Percentiles rank a stretch among this genome's conserved stretches.
Evolutionary conservation across 2,797 vertebrate species (phyloP).

Genomic region (Epinephelus coioides): DNA sequence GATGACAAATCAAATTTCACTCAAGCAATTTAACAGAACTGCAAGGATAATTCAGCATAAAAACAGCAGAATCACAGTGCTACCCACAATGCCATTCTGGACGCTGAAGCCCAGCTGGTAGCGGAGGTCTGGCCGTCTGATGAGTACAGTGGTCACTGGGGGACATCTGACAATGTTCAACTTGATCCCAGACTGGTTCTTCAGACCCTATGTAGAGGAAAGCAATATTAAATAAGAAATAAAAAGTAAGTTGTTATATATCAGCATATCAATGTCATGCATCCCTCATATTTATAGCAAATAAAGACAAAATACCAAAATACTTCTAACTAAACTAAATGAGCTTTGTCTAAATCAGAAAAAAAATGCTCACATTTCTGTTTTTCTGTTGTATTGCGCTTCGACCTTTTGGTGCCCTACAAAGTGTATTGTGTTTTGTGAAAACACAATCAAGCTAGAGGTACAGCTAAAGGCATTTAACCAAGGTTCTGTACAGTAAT

Average conservation of each 20-base stretch:
- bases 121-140: slow-evolving; percentile 94
- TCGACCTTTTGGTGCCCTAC: background rate
- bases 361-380: background rate
- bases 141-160: slow-evolving; percentile 96
- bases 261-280: background rate
- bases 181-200: slow-evolving; percentile 94
- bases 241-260: too few relatives aligned
- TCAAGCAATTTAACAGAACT: background rate
- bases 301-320: background rate
- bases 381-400: background rate
- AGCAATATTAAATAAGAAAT: background rate
- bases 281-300: background rate
- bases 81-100: slow-evolving; percentile 97
- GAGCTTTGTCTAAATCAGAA: background rate
- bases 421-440: background rate
- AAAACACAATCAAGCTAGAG: background rate
- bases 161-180: slow-evolving; percentile 97
- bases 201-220: slow-evolving; percentile 88
- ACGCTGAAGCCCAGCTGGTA: slow-evolving; percentile 98
- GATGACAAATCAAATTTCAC: background rate
- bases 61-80: background rate
- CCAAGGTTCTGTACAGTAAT: background rate
- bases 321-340: background rate
- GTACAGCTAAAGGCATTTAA: too few relatives aligned
- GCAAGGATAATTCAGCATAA: background rate